phyloP scores from a whole-genome alignment of 2,113 vertebrate species.

The Dryoscopus gambensis region DNA sequence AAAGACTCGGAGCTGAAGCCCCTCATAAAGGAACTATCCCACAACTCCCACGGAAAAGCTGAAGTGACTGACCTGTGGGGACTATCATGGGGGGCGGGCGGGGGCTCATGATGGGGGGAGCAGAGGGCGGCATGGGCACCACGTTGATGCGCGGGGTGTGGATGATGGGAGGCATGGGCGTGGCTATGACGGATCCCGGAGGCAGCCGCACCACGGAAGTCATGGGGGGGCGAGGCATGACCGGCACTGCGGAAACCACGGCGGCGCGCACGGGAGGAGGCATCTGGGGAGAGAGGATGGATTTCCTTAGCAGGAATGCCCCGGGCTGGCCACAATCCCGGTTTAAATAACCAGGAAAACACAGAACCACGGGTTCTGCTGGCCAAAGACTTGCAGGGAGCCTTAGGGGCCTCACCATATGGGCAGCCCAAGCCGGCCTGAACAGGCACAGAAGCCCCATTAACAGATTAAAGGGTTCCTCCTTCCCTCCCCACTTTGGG shows the following conservation, averaged over 20 bases:
- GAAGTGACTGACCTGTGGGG: constrained; percentile 79
- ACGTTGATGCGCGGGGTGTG: constrained; percentile 91
- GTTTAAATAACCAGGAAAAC: background rate
- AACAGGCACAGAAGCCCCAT: background rate
- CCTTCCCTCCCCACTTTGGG: background rate
- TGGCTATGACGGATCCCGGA: constrained; percentile 85
- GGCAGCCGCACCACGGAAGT: constrained; percentile 87
- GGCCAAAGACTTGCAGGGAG: background rate
- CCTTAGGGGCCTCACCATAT: fast-evolving
- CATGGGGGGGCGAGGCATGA: constrained; percentile 90
- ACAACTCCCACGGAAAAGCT: background rate
- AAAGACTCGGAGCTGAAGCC: background rate
- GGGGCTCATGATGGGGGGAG: constrained; percentile 89
- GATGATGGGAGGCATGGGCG: constrained; percentile 91
- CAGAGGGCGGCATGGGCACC: constrained; percentile 90
- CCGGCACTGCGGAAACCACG: constrained; percentile 89
- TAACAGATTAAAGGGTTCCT: background rate
- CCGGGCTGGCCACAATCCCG: background rate
- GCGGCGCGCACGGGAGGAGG: constrained; percentile 87
- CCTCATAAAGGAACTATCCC: fast-evolving
- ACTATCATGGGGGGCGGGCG: constrained; percentile 96
- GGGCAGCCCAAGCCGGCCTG: background rate
- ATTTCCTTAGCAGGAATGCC: background rate
- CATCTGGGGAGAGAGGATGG: constrained; percentile 71
- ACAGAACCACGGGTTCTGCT: background rate